phyloP scores from a whole-genome alignment of 2,797 vertebrate genomes.

The Pangasius larnaudii region DNA sequence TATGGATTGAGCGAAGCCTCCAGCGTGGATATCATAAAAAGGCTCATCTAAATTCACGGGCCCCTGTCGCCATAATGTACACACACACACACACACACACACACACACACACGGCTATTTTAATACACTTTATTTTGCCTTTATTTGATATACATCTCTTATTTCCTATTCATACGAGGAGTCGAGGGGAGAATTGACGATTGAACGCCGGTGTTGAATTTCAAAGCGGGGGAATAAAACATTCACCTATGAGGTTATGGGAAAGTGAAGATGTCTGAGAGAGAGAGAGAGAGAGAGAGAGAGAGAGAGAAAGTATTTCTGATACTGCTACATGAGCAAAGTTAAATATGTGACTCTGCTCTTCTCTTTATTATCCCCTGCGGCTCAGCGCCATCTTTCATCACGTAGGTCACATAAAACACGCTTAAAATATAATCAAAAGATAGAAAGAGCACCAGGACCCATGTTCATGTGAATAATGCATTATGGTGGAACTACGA shows the following conservation, averaged over 20 bases:
- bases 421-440: conserved; percentile 26
- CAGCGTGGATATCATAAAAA: conserved; percentile 72
- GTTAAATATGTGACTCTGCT: conserved; percentile 33
- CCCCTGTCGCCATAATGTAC: conserved; percentile 60
- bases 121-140: conserved; percentile 53
- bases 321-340: neutral
- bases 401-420: conserved; percentile 42
- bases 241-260: conserved; percentile 45
- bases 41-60: conserved; percentile 74
- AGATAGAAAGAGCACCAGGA: conserved; percentile 20
- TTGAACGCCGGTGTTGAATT: conserved; percentile 51
- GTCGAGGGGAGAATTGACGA: conserved; percentile 47
- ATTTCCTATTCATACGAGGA: conserved; percentile 46
- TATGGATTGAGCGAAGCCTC: conserved; percentile 69
- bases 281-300: neutral
- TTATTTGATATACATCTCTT: conserved; percentile 55
- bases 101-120: conserved; percentile 35
- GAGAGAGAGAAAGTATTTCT: neutral
- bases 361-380: conserved; percentile 33
- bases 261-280: conserved; percentile 39
- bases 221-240: conserved; percentile 50
- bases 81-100: conserved; percentile 47
- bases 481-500: neutral
- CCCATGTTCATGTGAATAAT: conserved; percentile 26
- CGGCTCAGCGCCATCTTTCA: conserved; percentile 24